Conservation (phyloP, 2,113 vertebrate species). For the Clupea harengus region DNA sequence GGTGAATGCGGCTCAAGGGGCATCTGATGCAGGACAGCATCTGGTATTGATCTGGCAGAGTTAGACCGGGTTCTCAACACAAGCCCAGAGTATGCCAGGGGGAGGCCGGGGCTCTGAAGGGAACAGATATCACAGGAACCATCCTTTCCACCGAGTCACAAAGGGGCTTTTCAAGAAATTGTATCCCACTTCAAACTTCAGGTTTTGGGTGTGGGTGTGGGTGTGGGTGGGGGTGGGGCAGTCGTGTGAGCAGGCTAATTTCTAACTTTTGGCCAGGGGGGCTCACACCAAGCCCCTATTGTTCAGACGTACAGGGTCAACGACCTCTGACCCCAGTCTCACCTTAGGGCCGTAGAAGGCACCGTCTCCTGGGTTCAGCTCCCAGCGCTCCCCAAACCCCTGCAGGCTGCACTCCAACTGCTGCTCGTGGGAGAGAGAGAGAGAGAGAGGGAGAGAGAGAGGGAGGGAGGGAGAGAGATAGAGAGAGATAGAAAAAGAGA, state of each 20-base stretch:
- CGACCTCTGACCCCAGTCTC: conserved; percentile 28
- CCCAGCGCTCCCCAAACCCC: conserved; percentile 81
- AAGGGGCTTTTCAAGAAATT: too few relatives aligned
- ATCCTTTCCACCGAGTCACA: too few relatives aligned
- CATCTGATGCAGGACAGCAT: not conserved
- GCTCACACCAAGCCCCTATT: too few relatives aligned
- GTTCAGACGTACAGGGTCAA: not conserved
- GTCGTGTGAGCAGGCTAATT: too few relatives aligned
- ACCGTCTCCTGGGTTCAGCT: conserved; percentile 83
- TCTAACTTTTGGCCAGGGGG: too few relatives aligned
- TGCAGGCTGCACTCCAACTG: conserved; percentile 80
- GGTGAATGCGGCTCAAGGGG: not conserved
- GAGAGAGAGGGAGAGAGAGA: conserved; percentile 22
- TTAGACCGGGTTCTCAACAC: not conserved
- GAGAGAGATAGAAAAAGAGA: not conserved
- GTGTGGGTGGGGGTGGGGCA: not conserved
- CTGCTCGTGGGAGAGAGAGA: conserved; percentile 59
- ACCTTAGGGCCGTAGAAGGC: conserved; percentile 97
- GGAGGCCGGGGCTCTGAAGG: not conserved
- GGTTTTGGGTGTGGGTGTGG: too few relatives aligned
- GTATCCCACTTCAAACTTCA: too few relatives aligned
- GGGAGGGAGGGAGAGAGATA: not conserved
- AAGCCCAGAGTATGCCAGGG: not conserved
- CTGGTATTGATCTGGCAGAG: not conserved
- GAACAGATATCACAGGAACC: too few relatives aligned